These are phyloP conservation scores for Drosophila nigrodunni DNA, from an alignment of 1,140 invertebrate species.

Conservation along the genomic window DNA sequence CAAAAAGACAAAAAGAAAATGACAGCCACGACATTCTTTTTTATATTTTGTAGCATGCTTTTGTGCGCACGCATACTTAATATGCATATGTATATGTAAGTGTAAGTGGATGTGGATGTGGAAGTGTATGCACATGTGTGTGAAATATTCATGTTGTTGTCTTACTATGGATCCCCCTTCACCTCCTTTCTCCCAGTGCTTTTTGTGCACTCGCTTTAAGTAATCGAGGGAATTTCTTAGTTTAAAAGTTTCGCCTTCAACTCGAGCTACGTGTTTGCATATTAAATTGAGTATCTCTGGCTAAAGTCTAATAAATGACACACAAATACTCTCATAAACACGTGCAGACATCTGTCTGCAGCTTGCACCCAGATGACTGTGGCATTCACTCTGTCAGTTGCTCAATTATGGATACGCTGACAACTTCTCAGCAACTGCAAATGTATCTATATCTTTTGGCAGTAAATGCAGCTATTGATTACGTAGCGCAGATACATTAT, in stretches of 20 bases:
- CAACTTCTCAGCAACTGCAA: slow-evolving; percentile 16
- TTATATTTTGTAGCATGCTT: slow-evolving; percentile 53
- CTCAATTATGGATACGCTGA: slow-evolving; percentile 38
- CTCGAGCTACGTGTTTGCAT: slow-evolving; percentile 22
- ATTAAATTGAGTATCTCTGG: slow-evolving; percentile 26
- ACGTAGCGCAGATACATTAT: slow-evolving; percentile 44
- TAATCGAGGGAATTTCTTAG: slow-evolving; percentile 46
- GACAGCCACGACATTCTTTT: slow-evolving; percentile 5
- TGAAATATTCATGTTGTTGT: slow-evolving; percentile 70
- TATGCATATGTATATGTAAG: slow-evolving; percentile 17
- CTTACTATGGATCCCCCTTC: background rate
- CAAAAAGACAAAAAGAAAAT: slow-evolving; percentile 32
- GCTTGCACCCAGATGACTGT: slow-evolving; percentile 25
- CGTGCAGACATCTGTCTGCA: slow-evolving; percentile 14
- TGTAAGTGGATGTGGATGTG: slow-evolving; percentile 1
- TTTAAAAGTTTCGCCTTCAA: slow-evolving; percentile 18
- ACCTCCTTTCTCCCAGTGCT: background rate
- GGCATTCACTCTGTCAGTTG: slow-evolving; percentile 4
- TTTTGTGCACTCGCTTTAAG: slow-evolving; percentile 34
- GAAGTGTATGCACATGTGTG: slow-evolving; percentile 18
- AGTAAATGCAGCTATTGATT: slow-evolving; percentile 59
- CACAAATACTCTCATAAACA: slow-evolving; percentile 4
- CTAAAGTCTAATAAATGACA: slow-evolving; percentile 8
- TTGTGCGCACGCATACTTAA: slow-evolving; percentile 33
- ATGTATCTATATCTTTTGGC: background rate